Evolutionary conservation across 2,888 invertebrate species (phyloP), one percentile per base, ranked within the genome.

Genomic region (Cremastinae sp.): DNA sequence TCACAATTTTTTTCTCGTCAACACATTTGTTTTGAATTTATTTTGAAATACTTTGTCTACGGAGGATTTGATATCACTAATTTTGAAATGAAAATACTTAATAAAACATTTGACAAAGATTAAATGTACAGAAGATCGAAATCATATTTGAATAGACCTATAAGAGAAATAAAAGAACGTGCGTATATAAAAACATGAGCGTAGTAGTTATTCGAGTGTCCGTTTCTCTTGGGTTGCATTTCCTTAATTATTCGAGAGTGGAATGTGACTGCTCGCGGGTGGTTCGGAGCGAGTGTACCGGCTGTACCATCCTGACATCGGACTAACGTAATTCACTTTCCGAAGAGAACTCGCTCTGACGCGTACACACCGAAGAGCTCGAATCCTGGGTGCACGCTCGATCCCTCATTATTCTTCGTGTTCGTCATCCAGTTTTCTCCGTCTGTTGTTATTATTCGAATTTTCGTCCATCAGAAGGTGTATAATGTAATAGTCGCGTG

Each of bases 241-340:
- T 66, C 55, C 73, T 74, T 74, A 66, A 74, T 74, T 68, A 74
- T 74, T 74, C 66, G 53, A 55, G 59, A 74, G 45, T 61, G 61
- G 66, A 66, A 74, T 74, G 73, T 61, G 37, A 55, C 49, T 37
- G 73, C 61, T 65, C 65, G 65, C 72, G 58, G 65, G 65, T n/a
- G 41, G 58, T 64, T 39, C 56, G 56, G 58, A n/a, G n/a, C n/a
- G 49, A n/a, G 37, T 20, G 22, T 55, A 68, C 20, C 47, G 56
- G n/a, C n/a, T 68, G n/a, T 45, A 41, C 39, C 64, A 39, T 51
- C 49, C 28, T 53, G 37, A 35, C 9, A 41, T 55, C 56, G 66
- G 66, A 74, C 68, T 74, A 74, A 55, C 66, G 66, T 74, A 74
- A 74, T 74, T 74, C 61, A 43, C 61, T 74, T 66, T 66, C 28